Evolutionary conservation across 2,797 vertebrate genomes (phyloP).

Genomic region (Tapirus indicus): DNA sequence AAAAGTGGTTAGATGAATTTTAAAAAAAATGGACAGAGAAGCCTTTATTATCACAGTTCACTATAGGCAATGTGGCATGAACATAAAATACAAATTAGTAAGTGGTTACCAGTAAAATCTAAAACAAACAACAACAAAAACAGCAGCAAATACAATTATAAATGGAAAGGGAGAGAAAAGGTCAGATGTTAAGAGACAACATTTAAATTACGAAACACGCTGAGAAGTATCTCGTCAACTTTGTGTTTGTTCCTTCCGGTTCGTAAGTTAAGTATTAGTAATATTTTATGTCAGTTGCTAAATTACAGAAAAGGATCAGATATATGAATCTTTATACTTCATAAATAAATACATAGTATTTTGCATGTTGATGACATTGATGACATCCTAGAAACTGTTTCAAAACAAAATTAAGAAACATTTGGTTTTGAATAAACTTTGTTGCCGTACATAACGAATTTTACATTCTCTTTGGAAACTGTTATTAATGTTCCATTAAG

Average conservation of each 20-base stretch:
- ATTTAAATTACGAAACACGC: not conserved
- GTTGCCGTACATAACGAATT: not conserved
- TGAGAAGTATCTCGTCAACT: not conserved
- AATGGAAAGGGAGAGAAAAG: not conserved
- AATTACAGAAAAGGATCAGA: not conserved
- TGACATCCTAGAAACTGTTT: not conserved
- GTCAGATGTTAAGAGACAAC: not conserved
- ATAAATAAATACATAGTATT: not conserved
- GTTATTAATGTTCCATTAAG: not conserved
- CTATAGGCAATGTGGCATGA: not conserved
- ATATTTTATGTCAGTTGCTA: not conserved
- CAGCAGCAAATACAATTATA: not conserved
- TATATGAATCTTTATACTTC: not conserved
- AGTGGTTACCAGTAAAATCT: not conserved
- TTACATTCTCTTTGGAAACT: not conserved
- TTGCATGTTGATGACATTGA: not conserved
- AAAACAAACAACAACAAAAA: not conserved
- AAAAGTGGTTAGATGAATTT: not conserved
- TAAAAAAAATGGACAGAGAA: not conserved
- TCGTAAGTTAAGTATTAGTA: not conserved
- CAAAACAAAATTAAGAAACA: not conserved
- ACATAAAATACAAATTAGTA: not conserved
- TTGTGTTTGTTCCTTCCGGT: not conserved
- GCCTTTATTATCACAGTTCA: not conserved
- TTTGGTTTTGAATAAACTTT: constrained; percentile 4